Base-by-base conservation (phyloP, 2,797 vertebrate species). In the Hyperoplus immaculatus region DNA sequence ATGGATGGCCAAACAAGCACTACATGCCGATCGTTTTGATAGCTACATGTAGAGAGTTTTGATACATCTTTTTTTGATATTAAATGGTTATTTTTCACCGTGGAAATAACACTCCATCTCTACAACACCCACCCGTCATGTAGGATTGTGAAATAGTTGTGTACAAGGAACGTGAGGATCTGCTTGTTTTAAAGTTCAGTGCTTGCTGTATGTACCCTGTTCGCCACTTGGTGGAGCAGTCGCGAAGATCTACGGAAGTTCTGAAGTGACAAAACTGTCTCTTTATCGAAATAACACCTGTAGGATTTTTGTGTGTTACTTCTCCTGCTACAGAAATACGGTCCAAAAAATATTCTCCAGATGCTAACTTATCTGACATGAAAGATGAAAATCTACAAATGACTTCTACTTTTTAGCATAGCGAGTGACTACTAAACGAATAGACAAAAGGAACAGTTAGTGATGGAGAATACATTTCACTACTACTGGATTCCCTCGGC, bases 21-120 rank as follows among this genome's bases (percentile, higher is more conserved):
- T 82, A 75, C 82, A 83, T 66, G 36, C 11, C 2, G 72, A 77
- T 83, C 71, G 67, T 86, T 87, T 90, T 87, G 60, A 87, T 87
- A 90, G 87, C 78, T 74, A 54, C 53, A 43, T 63, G 51, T 91
- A 78, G 74, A 83, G 47, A 68, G 80, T 88, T 94, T 91, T 89
- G 86, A 90, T 88, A 91, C 78, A 71, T 87, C 85, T 82, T 93
- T 92, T 92, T 92, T 92, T 92, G 83, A 93, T 89, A 91, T 82
- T 86, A 91, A 85, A 90, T 87, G 29, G 4, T 77, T 90, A 89
- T 92, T 92, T 93, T 92, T 89, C 88, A 91, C 86, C 72, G 74
- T 75, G 63, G 71, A 71, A 42, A 53, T 55, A 21, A 60, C 0
- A 47, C 4, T 13, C 75, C 63, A 49, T 76, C 0, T 46, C n/a